A percentile compares a stretch with the other conserved stretches of the same genome.
Conservation (phyloP, 2,797 vertebrate genomes). For the Oreortyx pictus region DNA sequence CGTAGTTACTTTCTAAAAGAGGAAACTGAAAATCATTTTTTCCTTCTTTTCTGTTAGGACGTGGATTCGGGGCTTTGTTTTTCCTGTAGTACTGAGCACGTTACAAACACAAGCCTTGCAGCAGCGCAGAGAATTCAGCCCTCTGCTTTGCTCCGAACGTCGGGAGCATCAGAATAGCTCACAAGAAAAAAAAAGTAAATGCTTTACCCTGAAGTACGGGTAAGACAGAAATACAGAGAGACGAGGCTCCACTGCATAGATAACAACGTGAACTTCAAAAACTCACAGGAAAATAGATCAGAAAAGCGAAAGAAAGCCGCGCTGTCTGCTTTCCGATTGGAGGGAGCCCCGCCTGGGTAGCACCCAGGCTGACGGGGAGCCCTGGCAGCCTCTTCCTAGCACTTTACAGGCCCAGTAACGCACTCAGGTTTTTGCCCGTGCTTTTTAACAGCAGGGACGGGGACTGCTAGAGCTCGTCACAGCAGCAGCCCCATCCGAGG, state of each 20-base stretch:
- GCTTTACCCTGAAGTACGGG: not conserved
- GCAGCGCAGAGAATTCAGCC: not conserved
- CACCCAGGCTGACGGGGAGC: fast-evolving
- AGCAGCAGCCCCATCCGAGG: too few species aligned
- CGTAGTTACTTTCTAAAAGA: slow-evolving; percentile 12
- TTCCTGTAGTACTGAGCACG: not conserved
- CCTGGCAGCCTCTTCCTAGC: not conserved
- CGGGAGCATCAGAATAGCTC: not conserved
- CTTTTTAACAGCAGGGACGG: too few species aligned
- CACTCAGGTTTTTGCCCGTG: fast-evolving
- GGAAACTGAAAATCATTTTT: slow-evolving; percentile 28
- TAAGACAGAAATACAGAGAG: not conserved
- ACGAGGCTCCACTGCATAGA: not conserved
- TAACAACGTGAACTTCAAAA: not conserved
- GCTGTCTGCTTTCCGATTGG: too few species aligned
- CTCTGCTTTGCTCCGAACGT: not conserved
- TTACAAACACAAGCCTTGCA: not conserved
- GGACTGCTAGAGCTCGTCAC: too few species aligned
- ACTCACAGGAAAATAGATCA: not conserved
- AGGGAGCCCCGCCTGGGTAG: too few species aligned
- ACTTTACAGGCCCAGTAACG: not conserved
- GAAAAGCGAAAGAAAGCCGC: not conserved
- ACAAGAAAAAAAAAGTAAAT: not conserved
- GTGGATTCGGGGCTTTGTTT: not conserved
- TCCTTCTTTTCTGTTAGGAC: not conserved